phyloP scores from a whole-genome alignment of 2,888 invertebrate genomes.

The Leucophora obtusa region DNA sequence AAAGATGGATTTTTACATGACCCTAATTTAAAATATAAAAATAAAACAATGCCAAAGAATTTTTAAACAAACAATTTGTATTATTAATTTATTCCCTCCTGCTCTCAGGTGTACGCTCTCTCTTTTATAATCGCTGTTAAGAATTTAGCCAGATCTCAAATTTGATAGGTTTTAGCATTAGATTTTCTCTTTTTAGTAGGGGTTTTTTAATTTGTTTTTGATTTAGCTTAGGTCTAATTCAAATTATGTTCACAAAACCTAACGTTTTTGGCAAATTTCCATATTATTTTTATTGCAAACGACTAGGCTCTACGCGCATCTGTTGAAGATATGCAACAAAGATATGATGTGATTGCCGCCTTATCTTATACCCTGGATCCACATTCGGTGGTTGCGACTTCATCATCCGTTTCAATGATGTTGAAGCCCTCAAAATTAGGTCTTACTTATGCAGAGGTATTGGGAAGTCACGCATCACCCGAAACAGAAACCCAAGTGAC shows the following conservation, averaged over 20 bases:
- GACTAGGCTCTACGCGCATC: conserved; percentile 79
- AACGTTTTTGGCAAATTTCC: conserved; percentile 78
- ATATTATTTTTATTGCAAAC: conserved; percentile 68
- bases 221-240: conserved; percentile 58
- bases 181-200: conserved; percentile 3
- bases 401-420: conserved; percentile 79
- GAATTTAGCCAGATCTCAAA: neutral
- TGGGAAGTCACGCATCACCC: conserved; percentile 81
- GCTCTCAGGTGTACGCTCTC: neutral
- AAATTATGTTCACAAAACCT: conserved; percentile 70
- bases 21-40: neutral
- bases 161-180: neutral
- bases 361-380: conserved; percentile 88
- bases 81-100: neutral
- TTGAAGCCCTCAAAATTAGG: conserved; percentile 78
- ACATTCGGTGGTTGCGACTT: conserved; percentile 80
- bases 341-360: conserved; percentile 85
- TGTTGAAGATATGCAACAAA: conserved; percentile 84
- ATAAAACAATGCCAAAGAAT: conserved; percentile 15
- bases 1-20: neutral
- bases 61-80: conserved; percentile 21
- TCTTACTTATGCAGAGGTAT: conserved; percentile 84
- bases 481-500: conserved; percentile 59
- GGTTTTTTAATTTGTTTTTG: conserved; percentile 24
- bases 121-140: neutral